Base-by-base conservation (phyloP, 1,140 invertebrate species). In the Cydia strobilella region DNA sequence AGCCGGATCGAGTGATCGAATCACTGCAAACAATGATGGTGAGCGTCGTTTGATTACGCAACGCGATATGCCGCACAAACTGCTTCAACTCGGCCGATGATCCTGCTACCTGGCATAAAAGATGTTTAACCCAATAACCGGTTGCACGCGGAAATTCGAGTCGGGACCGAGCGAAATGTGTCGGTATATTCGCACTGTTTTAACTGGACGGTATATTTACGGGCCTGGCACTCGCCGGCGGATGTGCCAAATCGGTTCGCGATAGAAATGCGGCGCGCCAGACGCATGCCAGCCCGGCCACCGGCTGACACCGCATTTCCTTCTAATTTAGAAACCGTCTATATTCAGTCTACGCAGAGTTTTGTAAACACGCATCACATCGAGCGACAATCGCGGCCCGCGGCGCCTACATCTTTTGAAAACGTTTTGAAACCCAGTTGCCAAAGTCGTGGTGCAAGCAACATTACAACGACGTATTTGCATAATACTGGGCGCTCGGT, bases 241-340 rank as follows among this genome's bases (percentile, higher is more conserved):
- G 90, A 91, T 91, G 90, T 91, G 90, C 89, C 90, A 92, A 91
- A 90, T 91, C 82, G 81, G 89, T 91, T 77, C 85, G 85, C 85
- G 85, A 86, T 86, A 86, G 86, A 88, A 79, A 77, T 39, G 31
- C 79, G 80, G 69, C 79, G 59, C 80, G 81, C 82, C 82, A 81
- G 85, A 82, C 89, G 89, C 89, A 91, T 91, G 79, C 90, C 89
- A 82, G 85, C 88, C 89, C 85, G 88, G 89, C 88, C 89, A 89
- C 86, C 82, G 83, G 73, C 86, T 83, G 84, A 79, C 78, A 79
- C 75, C 71, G 80, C 77, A 81, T 84, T 85, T 86, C 79, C 80
- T 77, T 84, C 76, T 78, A 82, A 85, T 80, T 80, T 82, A 81
- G 72, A 76, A 80, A 75, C 72, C 25, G 81, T 81, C 76, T 81